Evolutionary conservation across 2,888 invertebrate species (phyloP).

Genomic region (Calephelis perditalis): DNA sequence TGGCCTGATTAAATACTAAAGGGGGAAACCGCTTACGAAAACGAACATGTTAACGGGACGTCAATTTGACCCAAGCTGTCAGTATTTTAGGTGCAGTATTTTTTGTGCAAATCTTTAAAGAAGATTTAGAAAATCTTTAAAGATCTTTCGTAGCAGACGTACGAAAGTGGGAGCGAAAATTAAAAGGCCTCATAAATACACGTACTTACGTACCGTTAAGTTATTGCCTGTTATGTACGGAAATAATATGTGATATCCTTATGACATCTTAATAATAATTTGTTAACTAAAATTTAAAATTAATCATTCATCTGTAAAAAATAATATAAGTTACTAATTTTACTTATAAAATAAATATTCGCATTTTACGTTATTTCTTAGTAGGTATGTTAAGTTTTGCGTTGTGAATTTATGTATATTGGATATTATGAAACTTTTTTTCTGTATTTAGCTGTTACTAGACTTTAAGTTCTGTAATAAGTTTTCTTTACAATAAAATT

Average conservation of each 20-base stretch:
- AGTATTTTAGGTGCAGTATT: too few relatives aligned
- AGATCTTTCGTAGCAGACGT: too few relatives aligned
- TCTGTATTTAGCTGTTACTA: slow-evolving; percentile 8
- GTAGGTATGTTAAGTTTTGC: background rate
- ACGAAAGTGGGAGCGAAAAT: too few relatives aligned
- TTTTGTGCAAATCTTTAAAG: too few relatives aligned
- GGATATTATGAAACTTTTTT: background rate
- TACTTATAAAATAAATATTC: background rate
- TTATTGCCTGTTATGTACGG: background rate
- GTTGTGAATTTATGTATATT: slow-evolving; percentile 10
- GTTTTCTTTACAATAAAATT: background rate
- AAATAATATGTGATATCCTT: slow-evolving; percentile 8
- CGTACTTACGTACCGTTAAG: background rate
- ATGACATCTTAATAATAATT: background rate
- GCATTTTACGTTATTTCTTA: background rate
- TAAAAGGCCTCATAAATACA: background rate
- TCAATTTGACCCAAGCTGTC: too few relatives aligned
- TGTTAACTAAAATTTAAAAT: background rate
- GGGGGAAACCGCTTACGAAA: too few relatives aligned
- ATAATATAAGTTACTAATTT: background rate
- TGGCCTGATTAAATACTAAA: too few relatives aligned
- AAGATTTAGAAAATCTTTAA: too few relatives aligned
- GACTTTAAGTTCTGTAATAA: slow-evolving; percentile 4
- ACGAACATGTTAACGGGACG: too few relatives aligned
- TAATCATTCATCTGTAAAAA: background rate